Conservation (phyloP, 2,113 vertebrate genomes). For the Pycnonotus jocosus region DNA sequence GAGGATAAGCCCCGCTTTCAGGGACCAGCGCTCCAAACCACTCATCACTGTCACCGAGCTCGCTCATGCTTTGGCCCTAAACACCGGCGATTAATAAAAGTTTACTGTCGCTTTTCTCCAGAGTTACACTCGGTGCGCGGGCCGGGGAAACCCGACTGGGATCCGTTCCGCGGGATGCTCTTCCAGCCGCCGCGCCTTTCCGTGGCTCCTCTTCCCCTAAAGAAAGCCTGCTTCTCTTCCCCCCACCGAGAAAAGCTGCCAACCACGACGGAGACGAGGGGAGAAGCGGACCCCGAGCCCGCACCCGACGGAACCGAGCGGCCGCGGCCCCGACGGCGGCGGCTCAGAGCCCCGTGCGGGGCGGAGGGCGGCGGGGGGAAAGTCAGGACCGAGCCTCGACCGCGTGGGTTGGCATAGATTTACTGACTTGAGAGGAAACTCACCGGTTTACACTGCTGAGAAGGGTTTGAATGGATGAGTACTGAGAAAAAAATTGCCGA, state of each 20-base stretch:
- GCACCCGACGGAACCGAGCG: neutral
- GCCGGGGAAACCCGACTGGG: neutral
- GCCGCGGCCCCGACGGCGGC: neutral
- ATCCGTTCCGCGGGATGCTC: neutral
- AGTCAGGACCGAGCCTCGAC: neutral
- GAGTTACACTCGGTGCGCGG: neutral
- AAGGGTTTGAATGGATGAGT: neutral
- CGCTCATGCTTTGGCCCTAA: constrained; percentile 20
- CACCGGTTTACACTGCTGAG: constrained; percentile 4
- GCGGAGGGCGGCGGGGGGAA: neutral
- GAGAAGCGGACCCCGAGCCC: neutral
- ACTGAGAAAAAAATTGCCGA: constrained; percentile 14
- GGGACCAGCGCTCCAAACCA: constrained; percentile 55
- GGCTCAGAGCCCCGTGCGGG: neutral
- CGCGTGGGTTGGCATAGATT: neutral
- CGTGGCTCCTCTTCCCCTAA: neutral
- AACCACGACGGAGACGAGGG: neutral
- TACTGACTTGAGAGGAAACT: neutral
- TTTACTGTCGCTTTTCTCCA: constrained; percentile 4
- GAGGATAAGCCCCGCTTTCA: constrained; percentile 63
- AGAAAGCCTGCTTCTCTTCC: neutral
- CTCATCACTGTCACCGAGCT: constrained; percentile 56
- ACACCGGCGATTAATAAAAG: constrained; percentile 42
- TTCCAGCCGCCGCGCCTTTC: neutral
- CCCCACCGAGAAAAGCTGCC: neutral